Base-by-base conservation (phyloP, 2,797 vertebrate species). In the Melanogrammus aeglefinus region DNA sequence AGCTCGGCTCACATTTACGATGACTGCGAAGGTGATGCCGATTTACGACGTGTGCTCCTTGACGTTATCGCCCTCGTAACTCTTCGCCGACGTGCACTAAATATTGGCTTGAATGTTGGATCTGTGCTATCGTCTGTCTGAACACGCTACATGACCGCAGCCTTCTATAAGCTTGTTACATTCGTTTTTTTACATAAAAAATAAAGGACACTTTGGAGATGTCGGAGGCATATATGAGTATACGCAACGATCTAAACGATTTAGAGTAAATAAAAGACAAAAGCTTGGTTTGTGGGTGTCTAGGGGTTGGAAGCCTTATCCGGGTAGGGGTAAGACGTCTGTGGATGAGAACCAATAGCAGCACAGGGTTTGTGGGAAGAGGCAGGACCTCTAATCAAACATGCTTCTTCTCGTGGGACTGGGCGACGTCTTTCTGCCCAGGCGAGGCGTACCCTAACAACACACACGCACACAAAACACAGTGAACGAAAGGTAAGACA, bases 341-440 rank as follows among this genome's bases (percentile, higher is more conserved):
- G 77, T 85, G 80, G 94, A 91, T 86, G 89, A 91, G 92, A 92
- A 94, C 84, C 87, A 90, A 92, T 95, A 97, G 96, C 96, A 96
- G 95, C 94, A 89, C 91, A 75, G 83, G 84, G 82, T 84, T 85
- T 81, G 78, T 80, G 74, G 79, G 81, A 51, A 83, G 87, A 80
- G 87, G 83, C 73, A 78, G 75, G 75, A 79, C 57, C 70, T 89
- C 92, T 94, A 96, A 80, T 98, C 96, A 87, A 97, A 97, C 1
- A 95, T 91, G 81, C 94, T 89, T 91, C 95, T 95, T 83, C 96
- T 95, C 35, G 96, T 95, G 57, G 96, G 96, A 88, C 96, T 96
- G 3, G 97, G 96, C 72, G 97, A 98, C 2, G 90, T 96, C 92
- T 97, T 98, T 82, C 97, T 96, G 92, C 95, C 91, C 76, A 99